phyloP scores from a whole-genome alignment of 2,113 vertebrate species.

The Lates calcarifer region DNA sequence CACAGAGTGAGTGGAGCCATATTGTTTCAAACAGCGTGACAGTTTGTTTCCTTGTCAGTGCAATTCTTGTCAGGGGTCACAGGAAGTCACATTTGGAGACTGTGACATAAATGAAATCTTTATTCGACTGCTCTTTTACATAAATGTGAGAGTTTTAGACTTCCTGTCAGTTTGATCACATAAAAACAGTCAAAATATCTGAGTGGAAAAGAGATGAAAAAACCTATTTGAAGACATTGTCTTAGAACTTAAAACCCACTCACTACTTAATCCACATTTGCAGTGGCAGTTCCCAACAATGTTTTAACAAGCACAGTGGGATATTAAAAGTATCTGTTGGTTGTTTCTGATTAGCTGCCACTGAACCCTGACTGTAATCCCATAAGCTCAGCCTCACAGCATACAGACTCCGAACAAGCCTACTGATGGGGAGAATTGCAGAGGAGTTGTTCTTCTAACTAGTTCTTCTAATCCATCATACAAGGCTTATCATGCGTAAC shows the following conservation, averaged over 20 bases:
- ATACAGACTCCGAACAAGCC: constrained; percentile 50
- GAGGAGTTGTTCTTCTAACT: constrained; percentile 60
- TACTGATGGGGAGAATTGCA: constrained; percentile 55
- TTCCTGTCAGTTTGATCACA: constrained; percentile 47
- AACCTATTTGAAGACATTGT: constrained; percentile 59
- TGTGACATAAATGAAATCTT: constrained; percentile 35
- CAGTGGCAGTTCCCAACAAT: constrained; percentile 67
- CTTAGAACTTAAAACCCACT: constrained; percentile 48
- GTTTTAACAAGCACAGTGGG: constrained; percentile 67
- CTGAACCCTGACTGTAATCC: constrained; percentile 79
- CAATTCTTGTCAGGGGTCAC: constrained; percentile 37
- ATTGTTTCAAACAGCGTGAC: constrained; percentile 44
- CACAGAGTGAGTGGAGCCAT: constrained; percentile 7
- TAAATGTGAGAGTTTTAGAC: constrained; percentile 5
- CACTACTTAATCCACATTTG: constrained; percentile 66
- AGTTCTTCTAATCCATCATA: constrained; percentile 61
- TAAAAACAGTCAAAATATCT: constrained; percentile 47
- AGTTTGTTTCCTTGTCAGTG: constrained; percentile 45
- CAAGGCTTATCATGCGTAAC: constrained; percentile 47
- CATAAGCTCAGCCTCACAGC: constrained; percentile 65
- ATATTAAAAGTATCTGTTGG: constrained; percentile 74
- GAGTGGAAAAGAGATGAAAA: neutral
- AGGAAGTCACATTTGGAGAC: constrained; percentile 36
- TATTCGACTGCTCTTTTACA: constrained; percentile 2
- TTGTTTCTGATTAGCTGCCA: constrained; percentile 79